Percentiles rank a stretch among this genome's conserved stretches.
phyloP scores from a whole-genome alignment of 2,113 vertebrate species.

The Mugil cephalus region DNA sequence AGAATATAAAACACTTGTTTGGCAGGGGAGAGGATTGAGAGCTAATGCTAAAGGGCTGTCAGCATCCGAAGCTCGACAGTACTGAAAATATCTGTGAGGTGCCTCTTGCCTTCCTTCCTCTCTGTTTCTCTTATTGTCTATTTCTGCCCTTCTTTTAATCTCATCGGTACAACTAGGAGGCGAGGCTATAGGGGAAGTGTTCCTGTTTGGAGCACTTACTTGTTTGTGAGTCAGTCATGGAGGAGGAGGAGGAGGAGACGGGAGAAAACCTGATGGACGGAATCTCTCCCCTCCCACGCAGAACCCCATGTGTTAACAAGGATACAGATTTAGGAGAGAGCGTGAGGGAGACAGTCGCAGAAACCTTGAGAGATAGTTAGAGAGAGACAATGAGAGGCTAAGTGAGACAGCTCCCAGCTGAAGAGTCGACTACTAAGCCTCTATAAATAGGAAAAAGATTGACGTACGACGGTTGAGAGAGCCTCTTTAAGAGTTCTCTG shows the following conservation, averaged over 20 bases:
- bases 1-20: constrained; percentile 71
- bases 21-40: constrained; percentile 60
- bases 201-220: constrained; percentile 43
- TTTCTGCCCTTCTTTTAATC: constrained; percentile 28
- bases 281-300: constrained; percentile 51
- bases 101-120: constrained; percentile 23
- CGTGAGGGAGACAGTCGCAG: constrained; percentile 39
- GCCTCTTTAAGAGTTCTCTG: constrained; percentile 1
- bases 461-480: constrained; percentile 28
- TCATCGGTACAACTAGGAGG: constrained; percentile 27
- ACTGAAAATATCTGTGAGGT: constrained; percentile 51
- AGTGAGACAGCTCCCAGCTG: constrained; percentile 35
- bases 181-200: constrained; percentile 16
- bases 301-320: constrained; percentile 57
- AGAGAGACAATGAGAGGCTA: constrained; percentile 35
- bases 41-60: constrained; percentile 67
- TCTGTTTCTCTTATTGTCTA: constrained; percentile 24
- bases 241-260: constrained; percentile 3
- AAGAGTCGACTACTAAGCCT: constrained; percentile 45
- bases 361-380: constrained; percentile 55
- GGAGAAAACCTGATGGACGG: constrained; percentile 48
- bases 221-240: constrained; percentile 50
- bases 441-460: constrained; percentile 55
- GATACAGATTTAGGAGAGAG: constrained; percentile 52
- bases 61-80: constrained; percentile 42